phyloP scores from a whole-genome alignment of 2,113 vertebrate genomes.

The Centrocercus urophasianus region DNA sequence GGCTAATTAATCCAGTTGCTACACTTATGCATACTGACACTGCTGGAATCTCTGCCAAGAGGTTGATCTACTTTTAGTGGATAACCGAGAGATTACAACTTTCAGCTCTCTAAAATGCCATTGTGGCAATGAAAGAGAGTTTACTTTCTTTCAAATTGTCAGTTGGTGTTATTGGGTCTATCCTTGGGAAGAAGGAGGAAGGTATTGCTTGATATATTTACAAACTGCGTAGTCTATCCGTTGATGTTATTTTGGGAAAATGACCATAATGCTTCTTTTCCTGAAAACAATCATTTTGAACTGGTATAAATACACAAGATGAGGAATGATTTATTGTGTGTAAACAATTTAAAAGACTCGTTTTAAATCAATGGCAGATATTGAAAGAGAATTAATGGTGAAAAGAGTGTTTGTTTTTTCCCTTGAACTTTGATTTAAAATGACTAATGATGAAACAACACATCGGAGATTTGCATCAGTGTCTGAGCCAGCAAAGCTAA shows the following conservation, averaged over 20 bases:
- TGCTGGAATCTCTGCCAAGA: neutral
- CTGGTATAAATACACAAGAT: neutral
- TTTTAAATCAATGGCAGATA: constrained; percentile 49
- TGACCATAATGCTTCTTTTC: neutral
- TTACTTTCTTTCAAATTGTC: neutral
- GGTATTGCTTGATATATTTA: neutral
- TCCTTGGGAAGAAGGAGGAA: neutral
- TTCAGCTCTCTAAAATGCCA: neutral
- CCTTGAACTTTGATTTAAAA: neutral
- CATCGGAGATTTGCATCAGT: neutral
- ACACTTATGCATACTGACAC: neutral
- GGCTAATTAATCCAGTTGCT: neutral
- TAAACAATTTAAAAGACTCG: constrained; percentile 23
- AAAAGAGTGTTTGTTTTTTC: neutral
- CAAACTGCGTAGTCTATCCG: neutral
- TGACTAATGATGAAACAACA: constrained; percentile 27
- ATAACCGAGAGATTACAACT: neutral
- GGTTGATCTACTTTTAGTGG: neutral
- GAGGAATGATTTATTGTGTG: constrained; percentile 13
- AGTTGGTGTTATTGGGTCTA: neutral
- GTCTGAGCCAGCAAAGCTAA: neutral
- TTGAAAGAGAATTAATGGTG: constrained; percentile 7
- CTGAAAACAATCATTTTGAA: neutral
- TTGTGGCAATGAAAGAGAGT: neutral
- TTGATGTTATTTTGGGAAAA: neutral